These are phyloP conservation scores for Columba guinea DNA, from an alignment of 2,797 vertebrate genomes.

Conservation along the genomic window DNA sequence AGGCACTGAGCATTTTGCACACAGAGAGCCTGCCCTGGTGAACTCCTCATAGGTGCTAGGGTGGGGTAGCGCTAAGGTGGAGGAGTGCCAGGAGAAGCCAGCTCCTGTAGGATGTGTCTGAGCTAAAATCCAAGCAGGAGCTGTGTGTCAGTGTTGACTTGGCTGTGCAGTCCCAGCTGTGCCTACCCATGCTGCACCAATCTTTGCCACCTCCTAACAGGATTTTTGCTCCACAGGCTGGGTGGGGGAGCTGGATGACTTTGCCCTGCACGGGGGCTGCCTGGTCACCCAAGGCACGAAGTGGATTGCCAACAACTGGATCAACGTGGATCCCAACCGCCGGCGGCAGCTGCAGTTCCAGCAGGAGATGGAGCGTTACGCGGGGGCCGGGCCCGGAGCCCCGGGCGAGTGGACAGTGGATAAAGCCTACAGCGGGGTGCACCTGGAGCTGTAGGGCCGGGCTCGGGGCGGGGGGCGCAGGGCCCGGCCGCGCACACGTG, in stretches of 20 bases:
- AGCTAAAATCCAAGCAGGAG: not conserved
- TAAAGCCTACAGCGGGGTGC: slow-evolving; percentile 73
- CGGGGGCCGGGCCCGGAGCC: slow-evolving; percentile 44
- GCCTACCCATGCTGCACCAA: not conserved
- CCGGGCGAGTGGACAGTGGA: slow-evolving; percentile 80
- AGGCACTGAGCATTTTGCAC: not conserved
- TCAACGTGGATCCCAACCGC: slow-evolving; percentile 95
- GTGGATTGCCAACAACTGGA: slow-evolving; percentile 99
- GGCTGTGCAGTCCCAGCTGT: fast-evolving
- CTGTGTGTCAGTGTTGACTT: no score
- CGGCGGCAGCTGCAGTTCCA: slow-evolving; percentile 91
- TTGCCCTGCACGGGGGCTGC: slow-evolving; percentile 94
- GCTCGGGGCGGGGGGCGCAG: fast-evolving
- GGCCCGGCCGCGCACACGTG: not conserved
- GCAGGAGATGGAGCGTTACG: slow-evolving; percentile 82
- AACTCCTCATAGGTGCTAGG: fast-evolving
- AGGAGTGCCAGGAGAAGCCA: not conserved
- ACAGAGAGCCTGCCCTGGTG: not conserved
- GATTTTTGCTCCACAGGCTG: slow-evolving; percentile 80
- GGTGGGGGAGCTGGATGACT: slow-evolving; percentile 98
- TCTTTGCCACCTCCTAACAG: not conserved
- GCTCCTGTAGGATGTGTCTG: not conserved
- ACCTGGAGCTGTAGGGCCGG: slow-evolving; percentile 73
- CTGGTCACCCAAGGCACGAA: slow-evolving; percentile 93
- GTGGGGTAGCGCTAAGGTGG: not conserved